Percentiles rank a stretch among this genome's conserved stretches.
These are phyloP conservation scores for Microctenopoma stevenorrisi DNA, from an alignment of 2,797 vertebrate species.

Conservation along the genomic window DNA sequence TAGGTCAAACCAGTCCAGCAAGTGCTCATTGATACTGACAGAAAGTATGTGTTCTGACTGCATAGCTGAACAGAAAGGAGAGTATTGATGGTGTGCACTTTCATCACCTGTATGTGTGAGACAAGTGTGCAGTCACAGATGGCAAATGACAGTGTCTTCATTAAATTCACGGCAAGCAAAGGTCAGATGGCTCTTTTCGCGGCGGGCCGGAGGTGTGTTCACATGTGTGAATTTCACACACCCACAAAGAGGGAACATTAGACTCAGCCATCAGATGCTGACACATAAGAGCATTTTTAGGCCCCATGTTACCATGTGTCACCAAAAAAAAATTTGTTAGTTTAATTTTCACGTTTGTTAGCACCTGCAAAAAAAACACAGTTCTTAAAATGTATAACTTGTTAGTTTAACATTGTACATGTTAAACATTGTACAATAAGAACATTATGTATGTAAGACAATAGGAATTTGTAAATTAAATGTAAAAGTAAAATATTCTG, in stretches of 20 bases:
- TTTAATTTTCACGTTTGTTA: slow-evolving; percentile 13
- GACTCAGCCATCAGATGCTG: slow-evolving; percentile 60
- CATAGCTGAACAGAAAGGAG: slow-evolving; percentile 25
- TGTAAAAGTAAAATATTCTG: no score
- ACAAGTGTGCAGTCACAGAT: slow-evolving; percentile 35
- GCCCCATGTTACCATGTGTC: slow-evolving; percentile 34
- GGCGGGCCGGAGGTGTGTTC: slow-evolving; percentile 70
- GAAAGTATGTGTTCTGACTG: slow-evolving; percentile 13
- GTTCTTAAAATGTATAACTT: not conserved
- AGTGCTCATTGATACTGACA: slow-evolving; percentile 33
- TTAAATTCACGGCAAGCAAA: slow-evolving; percentile 68
- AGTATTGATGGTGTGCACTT: slow-evolving; percentile 11
- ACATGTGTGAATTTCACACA: slow-evolving; percentile 75
- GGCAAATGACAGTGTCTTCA: slow-evolving; percentile 68
- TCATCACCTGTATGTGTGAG: slow-evolving; percentile 52
- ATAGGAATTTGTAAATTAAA: no score
- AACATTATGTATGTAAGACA: not conserved
- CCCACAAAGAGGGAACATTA: slow-evolving; percentile 72
- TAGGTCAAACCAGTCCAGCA: slow-evolving; percentile 5
- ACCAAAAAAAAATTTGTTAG: no score
- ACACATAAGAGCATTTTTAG: slow-evolving; percentile 54
- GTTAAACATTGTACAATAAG: not conserved
- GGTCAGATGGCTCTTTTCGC: slow-evolving; percentile 75
- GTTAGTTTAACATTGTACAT: no score
- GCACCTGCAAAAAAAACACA: not conserved